Evolutionary conservation across 92 coral and sea anemone genomes (phyloP), one percentile per base, ranked within the genome.

Genomic region (Bergia puertoricense): DNA sequence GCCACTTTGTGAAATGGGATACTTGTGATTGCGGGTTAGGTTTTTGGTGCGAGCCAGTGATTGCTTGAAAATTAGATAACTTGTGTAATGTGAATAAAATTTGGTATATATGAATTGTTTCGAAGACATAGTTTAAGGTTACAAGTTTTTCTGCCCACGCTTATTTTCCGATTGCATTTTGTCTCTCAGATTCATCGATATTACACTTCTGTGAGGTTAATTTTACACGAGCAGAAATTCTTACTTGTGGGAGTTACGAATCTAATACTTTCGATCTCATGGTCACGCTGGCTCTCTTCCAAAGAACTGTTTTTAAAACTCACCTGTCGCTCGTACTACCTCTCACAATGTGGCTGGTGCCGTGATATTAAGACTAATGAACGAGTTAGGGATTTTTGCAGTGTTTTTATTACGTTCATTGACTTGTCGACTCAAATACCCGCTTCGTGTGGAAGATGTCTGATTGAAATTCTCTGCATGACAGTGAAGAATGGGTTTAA

Each of bases 281-380:
- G 22, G 30, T 14, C 69, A 20, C 23, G 69, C 30, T 40, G 23
- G 8, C 44, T 4, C 2, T 9, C 37, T 42, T 38, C n/a, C 8
- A 75, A 75, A 45, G 51, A 2, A 15, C 59, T 8, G 30, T 30
- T 54, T 54, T 1, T 16, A 41, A 15, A 75, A 42, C 50, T 75
- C 23, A 23, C 30, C 20, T 11, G 18, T 8, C 50, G 42, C 42
- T 40, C 14, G 8, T 40, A 40, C 79, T 39, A 1, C 51, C 37
- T 76, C 54, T 20, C 30, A 45, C 80, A 42, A n/a, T 76, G 54
- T 76, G 80, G 80, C 80, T 45, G 80, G 80, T 51, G 80, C 80
- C 80, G 46, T 76, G 80, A 40, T 76, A 18, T 76, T 8, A 11
- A 42, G 16, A 76, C 4, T 5, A 76, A 20, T 2, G 40, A 36